Base-by-base conservation (phyloP, 1,140 invertebrate species). In the Pseudomyrmex cubaensis region DNA sequence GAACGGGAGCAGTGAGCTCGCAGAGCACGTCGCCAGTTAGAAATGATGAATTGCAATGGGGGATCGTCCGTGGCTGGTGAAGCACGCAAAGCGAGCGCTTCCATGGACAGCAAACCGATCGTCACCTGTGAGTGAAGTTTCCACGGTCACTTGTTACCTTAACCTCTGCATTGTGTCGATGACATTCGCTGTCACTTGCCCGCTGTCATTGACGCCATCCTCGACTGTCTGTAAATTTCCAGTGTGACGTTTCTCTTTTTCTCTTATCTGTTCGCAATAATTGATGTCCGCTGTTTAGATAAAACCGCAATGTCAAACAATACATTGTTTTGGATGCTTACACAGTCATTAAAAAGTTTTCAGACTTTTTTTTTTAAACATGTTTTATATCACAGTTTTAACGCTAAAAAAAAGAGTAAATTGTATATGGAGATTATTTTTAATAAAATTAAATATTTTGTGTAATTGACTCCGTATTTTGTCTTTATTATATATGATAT, bases 31-130 rank as follows among this genome's bases (percentile, higher is more conserved):
- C 86, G 77, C 76, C 61, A 77, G 84, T 83, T 82, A 87, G 92
- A 90, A 86, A 94, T 94, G 93, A 94, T 94, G 93, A 94, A 91
- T 91, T 93, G 91, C 93, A 93, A 93, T 94, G 93, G 92, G 88
- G 89, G 84, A 67, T 85, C 88, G 87, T 90, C 89, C 63, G 59
- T 87, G 84, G 78, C 72, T 91, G 88, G 86, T 89, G 90, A 92
- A 88, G 76, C 20, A 50, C 84, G 85, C 85, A 90, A 90, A 84
- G 80, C 85, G 80, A 88, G 87, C 84, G 77, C 76, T 74, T 87
- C 89, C 76, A 93, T 92, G 93, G 93, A 94, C 59, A 92, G 90
- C 84, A 94, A 91, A 82, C 91, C 94, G 59, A 93, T 94, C 72
- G 90, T 95, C 67, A 95, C 94, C 62, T 95, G 94, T 94, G 87